Evolutionary conservation across 2,797 vertebrate species (phyloP).

Genomic region (Apodemus agrarius): DNA sequence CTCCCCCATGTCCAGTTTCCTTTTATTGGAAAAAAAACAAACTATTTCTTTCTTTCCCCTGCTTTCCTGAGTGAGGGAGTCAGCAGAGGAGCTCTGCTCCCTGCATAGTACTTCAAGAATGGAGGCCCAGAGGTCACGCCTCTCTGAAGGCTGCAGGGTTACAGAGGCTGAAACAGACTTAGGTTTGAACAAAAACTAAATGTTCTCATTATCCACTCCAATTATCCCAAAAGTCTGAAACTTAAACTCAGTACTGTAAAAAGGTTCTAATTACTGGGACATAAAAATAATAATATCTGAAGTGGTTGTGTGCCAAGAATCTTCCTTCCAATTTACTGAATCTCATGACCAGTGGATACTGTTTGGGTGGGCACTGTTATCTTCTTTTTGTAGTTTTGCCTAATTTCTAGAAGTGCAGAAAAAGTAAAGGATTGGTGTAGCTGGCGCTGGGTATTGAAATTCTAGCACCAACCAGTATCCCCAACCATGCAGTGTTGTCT

Average conservation of each 20-base stretch:
- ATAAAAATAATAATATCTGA: background rate
- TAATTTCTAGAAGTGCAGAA: background rate
- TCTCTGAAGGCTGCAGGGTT: accelerated
- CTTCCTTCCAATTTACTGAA: background rate
- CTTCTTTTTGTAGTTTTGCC: background rate
- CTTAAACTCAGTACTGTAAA: background rate
- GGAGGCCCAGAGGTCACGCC: accelerated
- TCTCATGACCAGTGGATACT: background rate
- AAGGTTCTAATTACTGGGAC: background rate
- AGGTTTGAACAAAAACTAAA: background rate
- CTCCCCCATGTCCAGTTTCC: background rate
- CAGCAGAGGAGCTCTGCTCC: background rate
- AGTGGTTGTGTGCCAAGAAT: background rate
- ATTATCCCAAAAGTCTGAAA: background rate
- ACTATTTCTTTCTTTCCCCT: background rate
- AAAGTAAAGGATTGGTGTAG: background rate
- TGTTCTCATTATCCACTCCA: background rate
- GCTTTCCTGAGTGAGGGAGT: background rate
- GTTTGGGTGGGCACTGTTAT: background rate
- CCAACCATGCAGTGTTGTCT: background rate
- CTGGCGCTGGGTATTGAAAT: background rate
- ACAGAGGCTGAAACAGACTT: background rate
- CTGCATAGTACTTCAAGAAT: background rate
- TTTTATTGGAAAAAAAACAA: background rate
- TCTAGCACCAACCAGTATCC: background rate